Evolutionary conservation across 2,113 vertebrate genomes (phyloP).

Genomic region (Seriola quinqueradiata): DNA sequence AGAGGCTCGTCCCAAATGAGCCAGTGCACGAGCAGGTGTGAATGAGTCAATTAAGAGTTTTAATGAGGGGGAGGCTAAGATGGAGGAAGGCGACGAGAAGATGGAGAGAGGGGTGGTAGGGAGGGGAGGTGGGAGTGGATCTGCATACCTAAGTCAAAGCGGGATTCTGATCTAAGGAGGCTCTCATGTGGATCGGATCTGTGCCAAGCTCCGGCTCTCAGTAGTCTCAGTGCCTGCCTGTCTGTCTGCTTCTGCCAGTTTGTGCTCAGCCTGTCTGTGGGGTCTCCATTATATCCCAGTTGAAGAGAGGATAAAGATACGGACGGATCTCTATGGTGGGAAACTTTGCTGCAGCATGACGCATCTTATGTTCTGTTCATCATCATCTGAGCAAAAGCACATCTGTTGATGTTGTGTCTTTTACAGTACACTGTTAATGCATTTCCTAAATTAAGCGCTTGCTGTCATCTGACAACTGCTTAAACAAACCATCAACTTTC

Average conservation of each 20-base stretch:
- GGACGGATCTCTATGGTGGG: constrained; percentile 21
- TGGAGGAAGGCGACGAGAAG: constrained; percentile 60
- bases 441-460: background rate
- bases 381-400: constrained; percentile 21
- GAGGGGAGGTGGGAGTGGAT: constrained; percentile 50
- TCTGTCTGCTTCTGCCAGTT: constrained; percentile 57
- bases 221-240: constrained; percentile 42
- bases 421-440: background rate
- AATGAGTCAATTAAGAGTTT: constrained; percentile 83
- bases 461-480: background rate
- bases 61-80: constrained; percentile 75
- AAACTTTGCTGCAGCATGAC: constrained; percentile 15
- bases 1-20: constrained; percentile 75
- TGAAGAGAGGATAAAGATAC: constrained; percentile 36
- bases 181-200: constrained; percentile 69
- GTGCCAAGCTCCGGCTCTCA: constrained; percentile 64
- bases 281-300: constrained; percentile 27
- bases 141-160: constrained; percentile 67
- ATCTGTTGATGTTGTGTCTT: constrained; percentile 10
- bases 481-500: background rate
- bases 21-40: constrained; percentile 77
- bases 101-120: constrained; percentile 43
- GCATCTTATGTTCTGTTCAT: constrained; percentile 27
- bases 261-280: constrained; percentile 43
- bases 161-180: constrained; percentile 69